phyloP scores from a whole-genome alignment of 2,113 vertebrate genomes.

The Motacilla alba region DNA sequence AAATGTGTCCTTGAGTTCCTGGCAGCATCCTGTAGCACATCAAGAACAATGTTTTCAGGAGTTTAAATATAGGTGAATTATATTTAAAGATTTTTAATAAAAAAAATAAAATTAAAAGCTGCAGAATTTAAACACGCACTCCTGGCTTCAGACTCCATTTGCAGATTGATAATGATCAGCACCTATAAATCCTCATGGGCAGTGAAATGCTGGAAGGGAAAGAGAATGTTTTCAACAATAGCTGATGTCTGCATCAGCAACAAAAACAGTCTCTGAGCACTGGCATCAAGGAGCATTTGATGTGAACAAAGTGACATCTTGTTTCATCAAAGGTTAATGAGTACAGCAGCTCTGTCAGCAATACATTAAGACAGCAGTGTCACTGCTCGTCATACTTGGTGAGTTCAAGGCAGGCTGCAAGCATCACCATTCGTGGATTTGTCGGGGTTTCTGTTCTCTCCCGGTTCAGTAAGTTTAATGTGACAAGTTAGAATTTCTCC shows the following conservation, averaged over 20 bases:
- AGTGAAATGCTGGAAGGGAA: not conserved
- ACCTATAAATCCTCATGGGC: not conserved
- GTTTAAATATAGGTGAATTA: not conserved
- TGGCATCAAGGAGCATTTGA: constrained; percentile 54
- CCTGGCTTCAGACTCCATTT: not conserved
- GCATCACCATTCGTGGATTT: not conserved
- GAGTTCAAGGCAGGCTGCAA: constrained; percentile 13
- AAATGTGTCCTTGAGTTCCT: not conserved
- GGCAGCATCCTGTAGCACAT: not conserved
- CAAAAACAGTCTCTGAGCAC: constrained; percentile 45
- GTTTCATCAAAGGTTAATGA: constrained; percentile 65
- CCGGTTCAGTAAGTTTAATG: not conserved
- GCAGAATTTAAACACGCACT: not conserved
- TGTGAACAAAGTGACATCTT: constrained; percentile 63
- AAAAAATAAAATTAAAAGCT: not conserved
- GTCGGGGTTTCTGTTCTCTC: not conserved
- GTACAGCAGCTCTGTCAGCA: constrained; percentile 59
- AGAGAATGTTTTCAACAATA: constrained; percentile 40
- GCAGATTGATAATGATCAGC: constrained; percentile 5
- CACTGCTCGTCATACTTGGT: constrained; percentile 17
- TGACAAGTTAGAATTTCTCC: not conserved
- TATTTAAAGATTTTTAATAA: not conserved
- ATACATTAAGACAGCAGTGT: constrained; percentile 46
- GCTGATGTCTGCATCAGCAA: constrained; percentile 38
- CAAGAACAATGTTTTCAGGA: not conserved